Evolutionary conservation across 2,888 invertebrate species (phyloP), one percentile per base, ranked within the genome.

Genomic region (Imbricaverruca yamaguchii): DNA sequence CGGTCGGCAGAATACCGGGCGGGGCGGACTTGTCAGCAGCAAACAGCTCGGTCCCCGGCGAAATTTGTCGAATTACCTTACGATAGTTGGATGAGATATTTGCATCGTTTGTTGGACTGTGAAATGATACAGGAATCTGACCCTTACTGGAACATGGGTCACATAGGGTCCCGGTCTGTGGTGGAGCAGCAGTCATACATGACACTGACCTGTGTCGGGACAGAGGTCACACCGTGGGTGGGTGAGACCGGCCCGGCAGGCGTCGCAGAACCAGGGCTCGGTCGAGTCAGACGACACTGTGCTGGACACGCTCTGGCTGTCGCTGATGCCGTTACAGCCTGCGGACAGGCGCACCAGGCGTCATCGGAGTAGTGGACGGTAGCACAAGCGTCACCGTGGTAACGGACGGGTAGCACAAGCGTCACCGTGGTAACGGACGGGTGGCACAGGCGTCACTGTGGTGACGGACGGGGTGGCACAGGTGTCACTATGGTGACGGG

Each of bases 191-290:
- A n/a, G 13, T 63, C 59, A 59, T 53, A 61, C 15, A 15, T 1
- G 39, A 39, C 39, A 82, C 84, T 81, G 59, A 84, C 84, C 84
- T n/a, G 83, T 81, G 80, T 84, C 83, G 21, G 84, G 84, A 78
- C 83, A 84, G 56, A 84, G 82, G 39, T 84, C 84, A 80, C 99
- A 99, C 65, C 91, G 91, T 0, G 97, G 97, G 87, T 94, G 93
- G 21, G 90, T 91, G 21, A 94, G 92, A 0, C 95, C 96, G 39
- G 96, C 96, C 85, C 94, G 93, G 86, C 99, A 99, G 10, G 98
- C 95, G 87, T 99, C 98, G 89, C 99, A 99, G 88, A 99, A 99
- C 99, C 99, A 99, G 0, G 98, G 98, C 84, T 98, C 98, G 0
- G 97, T 98, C 57, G 97, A 96, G 81, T 96, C 95, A 0, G 96